Conservation (phyloP, 2,113 vertebrate genomes). For the Gorilla gorilla region DNA sequence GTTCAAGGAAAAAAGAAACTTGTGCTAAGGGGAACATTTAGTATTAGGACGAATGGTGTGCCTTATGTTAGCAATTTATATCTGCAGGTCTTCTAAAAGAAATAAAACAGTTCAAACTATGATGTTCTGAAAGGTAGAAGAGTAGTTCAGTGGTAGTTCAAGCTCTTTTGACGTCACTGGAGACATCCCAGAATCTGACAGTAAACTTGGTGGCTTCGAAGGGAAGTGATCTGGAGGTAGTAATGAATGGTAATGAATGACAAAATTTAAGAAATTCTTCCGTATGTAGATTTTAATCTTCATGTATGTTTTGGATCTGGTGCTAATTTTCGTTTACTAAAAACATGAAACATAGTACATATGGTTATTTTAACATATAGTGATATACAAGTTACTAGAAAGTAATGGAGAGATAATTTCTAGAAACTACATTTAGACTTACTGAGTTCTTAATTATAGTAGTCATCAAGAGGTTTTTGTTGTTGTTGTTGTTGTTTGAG, state of each 20-base stretch:
- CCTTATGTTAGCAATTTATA: slow-evolving; percentile 4
- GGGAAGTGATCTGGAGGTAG: background rate
- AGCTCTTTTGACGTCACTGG: background rate
- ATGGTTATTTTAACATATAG: background rate
- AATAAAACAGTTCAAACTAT: slow-evolving; percentile 1
- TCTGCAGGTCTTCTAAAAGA: background rate
- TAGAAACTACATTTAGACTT: background rate
- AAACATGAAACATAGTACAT: background rate
- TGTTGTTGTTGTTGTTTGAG: too few species aligned
- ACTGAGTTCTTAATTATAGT: background rate
- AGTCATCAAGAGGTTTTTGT: too few species aligned
- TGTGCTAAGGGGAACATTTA: slow-evolving; percentile 20
- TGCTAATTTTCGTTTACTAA: background rate
- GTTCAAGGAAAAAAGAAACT: background rate
- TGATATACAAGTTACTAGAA: background rate
- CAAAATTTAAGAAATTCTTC: background rate
- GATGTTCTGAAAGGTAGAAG: background rate
- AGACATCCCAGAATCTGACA: background rate
- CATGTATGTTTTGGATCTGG: background rate
- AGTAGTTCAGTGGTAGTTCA: background rate
- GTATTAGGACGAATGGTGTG: slow-evolving; percentile 4
- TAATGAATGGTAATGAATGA: background rate
- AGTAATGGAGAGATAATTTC: background rate
- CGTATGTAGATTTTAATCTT: background rate
- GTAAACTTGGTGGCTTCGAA: slow-evolving; percentile 22